Percentiles rank a stretch among this genome's conserved stretches.
Evolutionary conservation across 2,113 vertebrate genomes (phyloP).

Genomic region (Rhineura floridana): DNA sequence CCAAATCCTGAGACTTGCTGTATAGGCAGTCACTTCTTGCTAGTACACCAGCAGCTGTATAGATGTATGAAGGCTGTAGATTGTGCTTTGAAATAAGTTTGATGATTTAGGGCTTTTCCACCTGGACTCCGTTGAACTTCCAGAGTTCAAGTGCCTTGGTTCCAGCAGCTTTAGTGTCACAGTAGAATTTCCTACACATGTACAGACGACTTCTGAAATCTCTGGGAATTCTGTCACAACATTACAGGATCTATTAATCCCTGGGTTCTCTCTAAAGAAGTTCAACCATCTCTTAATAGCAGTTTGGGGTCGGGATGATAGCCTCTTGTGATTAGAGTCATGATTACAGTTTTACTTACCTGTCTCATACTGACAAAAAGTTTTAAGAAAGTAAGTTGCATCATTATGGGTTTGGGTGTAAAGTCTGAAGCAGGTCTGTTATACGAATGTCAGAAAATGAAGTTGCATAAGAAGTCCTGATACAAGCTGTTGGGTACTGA

Average conservation of each 20-base stretch:
- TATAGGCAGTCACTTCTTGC: background rate
- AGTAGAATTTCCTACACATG: background rate
- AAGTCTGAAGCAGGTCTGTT: background rate
- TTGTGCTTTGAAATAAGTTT: background rate
- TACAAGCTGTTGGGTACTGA: background rate
- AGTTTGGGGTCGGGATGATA: background rate
- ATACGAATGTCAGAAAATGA: background rate
- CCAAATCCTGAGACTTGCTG: background rate
- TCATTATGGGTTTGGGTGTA: background rate
- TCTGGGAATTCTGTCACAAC: background rate
- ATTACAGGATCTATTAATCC: no score
- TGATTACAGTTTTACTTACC: background rate
- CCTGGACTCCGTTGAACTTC: background rate
- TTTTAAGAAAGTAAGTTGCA: background rate
- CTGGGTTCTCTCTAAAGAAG: no score
- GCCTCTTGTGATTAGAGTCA: background rate
- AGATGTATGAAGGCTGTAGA: background rate
- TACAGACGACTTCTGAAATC: background rate
- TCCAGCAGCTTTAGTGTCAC: background rate
- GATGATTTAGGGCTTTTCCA: background rate
- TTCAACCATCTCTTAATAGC: background rate
- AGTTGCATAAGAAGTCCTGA: background rate
- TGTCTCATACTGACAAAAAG: background rate
- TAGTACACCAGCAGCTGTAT: background rate
- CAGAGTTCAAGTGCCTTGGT: background rate